Conservation (phyloP, 23 tunicate genomes). For the Ciona savignyi region DNA sequence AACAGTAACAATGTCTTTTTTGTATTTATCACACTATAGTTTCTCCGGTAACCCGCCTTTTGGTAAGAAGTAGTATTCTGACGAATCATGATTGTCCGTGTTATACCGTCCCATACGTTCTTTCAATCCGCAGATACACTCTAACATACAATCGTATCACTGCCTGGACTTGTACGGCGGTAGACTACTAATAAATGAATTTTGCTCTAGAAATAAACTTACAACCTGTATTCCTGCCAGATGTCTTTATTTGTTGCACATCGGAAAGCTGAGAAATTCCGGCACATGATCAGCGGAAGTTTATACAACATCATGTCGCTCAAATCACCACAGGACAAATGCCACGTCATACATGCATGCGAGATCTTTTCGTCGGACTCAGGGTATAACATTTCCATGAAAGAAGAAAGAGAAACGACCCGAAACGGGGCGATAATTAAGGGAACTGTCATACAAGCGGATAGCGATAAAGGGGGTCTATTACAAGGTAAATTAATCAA, state of each 20-base stretch:
- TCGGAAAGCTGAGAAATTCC: constrained; percentile 53
- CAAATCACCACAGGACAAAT: neutral
- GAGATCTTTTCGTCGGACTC: constrained; percentile 13
- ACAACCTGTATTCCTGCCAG: too few relatives aligned
- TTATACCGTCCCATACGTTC: too few relatives aligned
- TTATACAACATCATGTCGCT: constrained; percentile 18
- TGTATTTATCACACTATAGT: too few relatives aligned
- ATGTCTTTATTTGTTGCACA: constrained; percentile 44
- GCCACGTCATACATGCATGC: constrained; percentile 13
- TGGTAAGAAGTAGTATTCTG: too few relatives aligned
- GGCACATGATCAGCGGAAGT: constrained; percentile 39
- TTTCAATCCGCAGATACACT: too few relatives aligned
- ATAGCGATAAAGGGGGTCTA: constrained; percentile 18
- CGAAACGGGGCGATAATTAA: constrained; percentile 8
- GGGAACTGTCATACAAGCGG: constrained; percentile 18
- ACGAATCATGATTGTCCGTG: too few relatives aligned
- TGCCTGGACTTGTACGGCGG: too few relatives aligned
- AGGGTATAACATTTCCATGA: constrained; percentile 21
- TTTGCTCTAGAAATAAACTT: too few relatives aligned
- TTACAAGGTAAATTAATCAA: constrained; percentile 6
- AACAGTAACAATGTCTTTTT: too few relatives aligned
- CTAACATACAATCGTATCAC: too few relatives aligned
- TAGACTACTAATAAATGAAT: too few relatives aligned
- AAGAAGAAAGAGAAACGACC: constrained; percentile 14
- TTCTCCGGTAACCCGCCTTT: too few relatives aligned